Evolutionary conservation across 92 coral and sea anemone species (phyloP), one percentile per base, ranked within the genome.

Genomic region (Pocillopora meandrina): DNA sequence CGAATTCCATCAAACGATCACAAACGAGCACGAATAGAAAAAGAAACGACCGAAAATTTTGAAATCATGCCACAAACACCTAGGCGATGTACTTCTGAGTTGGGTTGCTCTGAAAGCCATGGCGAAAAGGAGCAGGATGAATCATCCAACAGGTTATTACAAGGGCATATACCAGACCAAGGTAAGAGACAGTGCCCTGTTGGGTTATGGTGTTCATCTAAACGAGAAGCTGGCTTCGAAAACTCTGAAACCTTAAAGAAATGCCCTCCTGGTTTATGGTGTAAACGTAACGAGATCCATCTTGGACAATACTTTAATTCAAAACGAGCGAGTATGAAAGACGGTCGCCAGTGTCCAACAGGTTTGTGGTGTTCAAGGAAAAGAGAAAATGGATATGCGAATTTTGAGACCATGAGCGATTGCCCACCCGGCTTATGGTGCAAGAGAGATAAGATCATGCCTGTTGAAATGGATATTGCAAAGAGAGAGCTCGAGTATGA

Each of bases 381-480:
- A 63, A 73, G 86, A 15, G 79, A 74, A 26, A 56, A 21, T 12
- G 80, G 89, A 19, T 80, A 65, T 65, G 75, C 79, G 72, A 65
- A 62, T 56, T 65, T 79, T 7, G 65, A 74, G 31, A 79, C 72
- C 5, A 12, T 67, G 16, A 13, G 18, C 0, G 34, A 64, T 9
- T 90, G 93, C 49, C 93, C 93, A 58, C 93, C 93, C 1, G 93
- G 93, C 33, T 72, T 86, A 31, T 90, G 93, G 93, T 90, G 93
- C 69, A 90, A 86, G 72, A 78, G 80, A 52, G 65, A 76, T 65
- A 62, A 31, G 56, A 57, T 35, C 36, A 56, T 67, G n/a, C 33
- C 18, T 76, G 31, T 56, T 9, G 76, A 70, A 8, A 70, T 33
- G 12, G 26, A 49, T 19, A 66, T 42, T 49, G 71, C 62, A 36